Percentiles rank a stretch among this genome's conserved stretches.
phyloP scores from a whole-genome alignment of 2,888 invertebrate species.

The Rotaria macrura region DNA sequence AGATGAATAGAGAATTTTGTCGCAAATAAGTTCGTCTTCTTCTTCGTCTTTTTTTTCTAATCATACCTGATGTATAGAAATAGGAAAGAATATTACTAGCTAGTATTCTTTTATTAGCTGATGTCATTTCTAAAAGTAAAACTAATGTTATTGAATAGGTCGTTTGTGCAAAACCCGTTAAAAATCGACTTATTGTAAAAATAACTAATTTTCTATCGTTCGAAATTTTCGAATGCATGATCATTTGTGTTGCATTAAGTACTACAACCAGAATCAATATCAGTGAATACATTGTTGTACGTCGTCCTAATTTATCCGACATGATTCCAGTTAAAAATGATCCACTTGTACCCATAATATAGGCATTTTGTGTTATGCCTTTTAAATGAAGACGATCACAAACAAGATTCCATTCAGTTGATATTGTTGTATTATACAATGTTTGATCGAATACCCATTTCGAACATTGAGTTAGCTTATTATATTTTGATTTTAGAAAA shows the following conservation, averaged over 20 bases:
- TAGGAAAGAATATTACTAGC: conserved; percentile 26
- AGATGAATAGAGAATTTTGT: background rate
- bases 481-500: background rate
- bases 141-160: conserved; percentile 29
- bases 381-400: conserved; percentile 17
- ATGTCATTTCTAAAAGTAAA: conserved; percentile 27
- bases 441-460: background rate
- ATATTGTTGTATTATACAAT: background rate
- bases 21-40: no score
- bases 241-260: conserved; percentile 26
- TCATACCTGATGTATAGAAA: background rate
- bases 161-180: conserved; percentile 27
- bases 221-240: conserved; percentile 23
- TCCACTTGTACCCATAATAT: conserved; percentile 4
- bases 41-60: no score
- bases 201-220: conserved; percentile 24
- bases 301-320: conserved; percentile 22
- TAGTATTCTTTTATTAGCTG: conserved; percentile 20
- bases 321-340: conserved; percentile 10
- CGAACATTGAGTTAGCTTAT: background rate
- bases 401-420: background rate
- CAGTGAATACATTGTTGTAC: conserved; percentile 21
- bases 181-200: conserved; percentile 28
- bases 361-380: background rate
- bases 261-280: conserved; percentile 23